Evolutionary conservation across 2,888 invertebrate species (phyloP).

Genomic region (Prosopocoilus inquinatus): DNA sequence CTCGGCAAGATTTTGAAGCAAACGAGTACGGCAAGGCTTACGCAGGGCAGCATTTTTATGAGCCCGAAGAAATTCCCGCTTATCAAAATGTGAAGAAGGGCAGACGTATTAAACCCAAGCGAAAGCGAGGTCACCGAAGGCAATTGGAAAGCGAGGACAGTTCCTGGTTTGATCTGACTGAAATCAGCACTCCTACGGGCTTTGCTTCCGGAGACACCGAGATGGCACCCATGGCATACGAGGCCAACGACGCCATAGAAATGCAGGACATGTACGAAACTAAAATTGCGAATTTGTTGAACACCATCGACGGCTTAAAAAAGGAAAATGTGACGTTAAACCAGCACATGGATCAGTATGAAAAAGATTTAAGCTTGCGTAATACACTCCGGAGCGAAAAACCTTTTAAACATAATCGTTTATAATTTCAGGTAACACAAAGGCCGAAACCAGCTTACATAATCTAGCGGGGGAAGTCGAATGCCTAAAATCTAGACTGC

Average conservation of each 20-base stretch:
- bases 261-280: slow-evolving; percentile 16
- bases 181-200: slow-evolving; percentile 20
- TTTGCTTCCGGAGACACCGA: slow-evolving; percentile 15
- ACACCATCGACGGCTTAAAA: slow-evolving; percentile 21
- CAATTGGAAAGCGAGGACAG: slow-evolving; percentile 19
- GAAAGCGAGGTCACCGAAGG: slow-evolving; percentile 2
- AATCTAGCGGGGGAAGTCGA: slow-evolving; percentile 24
- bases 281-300: slow-evolving; percentile 22
- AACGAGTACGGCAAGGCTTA: background rate
- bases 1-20: background rate
- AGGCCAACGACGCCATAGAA: slow-evolving; percentile 6
- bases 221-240: slow-evolving; percentile 5
- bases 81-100: background rate
- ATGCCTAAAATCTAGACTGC: slow-evolving; percentile 21
- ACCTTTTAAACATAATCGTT: background rate
- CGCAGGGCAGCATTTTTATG: background rate
- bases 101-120: background rate
- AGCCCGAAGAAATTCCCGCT: background rate
- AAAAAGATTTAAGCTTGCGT: slow-evolving; percentile 21
- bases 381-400: background rate
- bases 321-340: slow-evolving; percentile 20
- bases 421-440: slow-evolving; percentile 19
- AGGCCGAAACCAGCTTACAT: slow-evolving; percentile 22
- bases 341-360: slow-evolving; percentile 20
- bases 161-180: slow-evolving; percentile 28